phyloP scores from a whole-genome alignment of 1,140 invertebrate genomes.

The Lepidurus arcticus region DNA sequence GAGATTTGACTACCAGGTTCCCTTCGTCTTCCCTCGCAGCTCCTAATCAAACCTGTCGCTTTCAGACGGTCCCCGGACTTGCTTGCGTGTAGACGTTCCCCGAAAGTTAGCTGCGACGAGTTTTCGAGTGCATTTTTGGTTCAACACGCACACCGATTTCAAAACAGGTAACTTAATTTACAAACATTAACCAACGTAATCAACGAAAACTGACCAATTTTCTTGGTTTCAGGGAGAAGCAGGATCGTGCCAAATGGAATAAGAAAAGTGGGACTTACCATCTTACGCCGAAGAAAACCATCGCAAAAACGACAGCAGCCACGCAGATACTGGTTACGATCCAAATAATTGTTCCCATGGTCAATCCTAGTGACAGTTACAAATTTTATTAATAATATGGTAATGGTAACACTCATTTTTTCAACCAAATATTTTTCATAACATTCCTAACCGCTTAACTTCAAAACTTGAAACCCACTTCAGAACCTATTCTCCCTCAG shows the following conservation, averaged over 20 bases:
- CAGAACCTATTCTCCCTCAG: too few relatives aligned
- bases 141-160: too few relatives aligned
- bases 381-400: not conserved
- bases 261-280: not conserved
- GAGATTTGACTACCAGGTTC: too few relatives aligned
- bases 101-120: not conserved
- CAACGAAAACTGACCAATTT: too few relatives aligned
- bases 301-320: not conserved
- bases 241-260: not conserved
- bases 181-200: too few relatives aligned
- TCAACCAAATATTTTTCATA: too few relatives aligned
- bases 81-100: not conserved
- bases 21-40: not conserved
- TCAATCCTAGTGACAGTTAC: not conserved
- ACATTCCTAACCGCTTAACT: too few relatives aligned
- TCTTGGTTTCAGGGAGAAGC: not conserved
- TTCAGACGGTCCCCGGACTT: not conserved
- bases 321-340: not conserved
- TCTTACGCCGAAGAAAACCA: slow-evolving; percentile 1
- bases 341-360: not conserved
- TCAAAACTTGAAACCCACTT: too few relatives aligned
- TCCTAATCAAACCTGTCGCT: not conserved
- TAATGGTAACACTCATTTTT: too few relatives aligned
- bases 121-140: too few relatives aligned
- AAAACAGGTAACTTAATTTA: too few relatives aligned